Percentiles rank a stretch among this genome's conserved stretches.
Evolutionary conservation across 2,113 vertebrate genomes (phyloP).

Genomic region (Morone chrysops): DNA sequence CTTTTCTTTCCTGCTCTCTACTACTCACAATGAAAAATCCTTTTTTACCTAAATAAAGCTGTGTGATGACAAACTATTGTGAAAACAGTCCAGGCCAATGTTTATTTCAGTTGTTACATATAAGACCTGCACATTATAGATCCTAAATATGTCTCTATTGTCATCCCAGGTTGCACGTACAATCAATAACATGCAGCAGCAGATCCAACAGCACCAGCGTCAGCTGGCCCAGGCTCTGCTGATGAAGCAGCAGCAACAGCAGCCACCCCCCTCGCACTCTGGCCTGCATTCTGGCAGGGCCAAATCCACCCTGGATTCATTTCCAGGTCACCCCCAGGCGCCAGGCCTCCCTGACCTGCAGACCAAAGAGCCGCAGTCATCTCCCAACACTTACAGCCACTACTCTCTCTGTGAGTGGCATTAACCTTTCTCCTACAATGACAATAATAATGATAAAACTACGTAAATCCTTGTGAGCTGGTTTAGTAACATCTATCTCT

Average conservation of each 20-base stretch:
- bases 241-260: conserved; percentile 92
- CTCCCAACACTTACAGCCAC: conserved; percentile 92
- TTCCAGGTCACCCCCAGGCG: conserved; percentile 91
- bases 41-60: neutral
- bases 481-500: conserved; percentile 22
- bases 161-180: conserved; percentile 94
- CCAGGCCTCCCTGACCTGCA: conserved; percentile 95
- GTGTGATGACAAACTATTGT: neutral
- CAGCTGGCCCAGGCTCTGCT: conserved; percentile 99
- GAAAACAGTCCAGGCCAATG: neutral
- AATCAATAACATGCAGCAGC: conserved; percentile 99
- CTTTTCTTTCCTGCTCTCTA: neutral
- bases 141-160: conserved; percentile 13
- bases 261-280: conserved; percentile 86
- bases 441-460: neutral
- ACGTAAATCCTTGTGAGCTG: neutral
- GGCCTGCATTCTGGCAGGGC: conserved; percentile 93
- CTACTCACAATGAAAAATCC: neutral
- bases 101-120: neutral
- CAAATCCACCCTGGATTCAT: conserved; percentile 95
- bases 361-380: conserved; percentile 99
- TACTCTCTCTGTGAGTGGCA: conserved; percentile 92
- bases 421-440: neutral
- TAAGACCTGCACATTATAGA: neutral
- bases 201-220: conserved; percentile 99